Conservation (phyloP, 2,113 vertebrate species). For the Cyrtonyx montezumae region DNA sequence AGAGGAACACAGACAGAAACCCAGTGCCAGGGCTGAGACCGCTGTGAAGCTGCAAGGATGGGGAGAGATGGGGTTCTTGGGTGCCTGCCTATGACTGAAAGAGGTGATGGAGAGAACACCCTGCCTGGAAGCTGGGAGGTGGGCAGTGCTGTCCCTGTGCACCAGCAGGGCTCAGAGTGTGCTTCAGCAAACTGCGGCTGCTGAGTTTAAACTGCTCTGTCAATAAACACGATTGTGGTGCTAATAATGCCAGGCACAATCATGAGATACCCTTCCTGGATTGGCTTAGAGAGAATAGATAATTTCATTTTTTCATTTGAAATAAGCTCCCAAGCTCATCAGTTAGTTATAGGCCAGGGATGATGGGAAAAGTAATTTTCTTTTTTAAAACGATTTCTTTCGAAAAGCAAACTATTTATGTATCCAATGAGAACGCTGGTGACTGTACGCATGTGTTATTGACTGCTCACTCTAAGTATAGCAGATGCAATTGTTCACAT, state of each 20-base stretch:
- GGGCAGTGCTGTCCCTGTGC: not conserved
- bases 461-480: constrained; percentile 72
- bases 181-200: not conserved
- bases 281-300: not conserved
- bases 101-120: accelerated
- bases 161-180: not conserved
- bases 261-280: not conserved
- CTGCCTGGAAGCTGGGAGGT: not conserved
- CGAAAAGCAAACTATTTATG: constrained; percentile 49
- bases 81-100: not conserved
- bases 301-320: constrained; percentile 31
- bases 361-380: constrained; percentile 25
- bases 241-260: not conserved
- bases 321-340: not conserved
- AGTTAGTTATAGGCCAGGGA: not conserved
- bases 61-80: not conserved
- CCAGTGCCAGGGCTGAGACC: not conserved
- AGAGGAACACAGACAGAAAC: not conserved
- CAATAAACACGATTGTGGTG: not conserved
- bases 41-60: not conserved
- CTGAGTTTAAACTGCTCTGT: not conserved
- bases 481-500: constrained; percentile 53
- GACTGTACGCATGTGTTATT: not conserved
- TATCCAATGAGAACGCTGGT: constrained; percentile 1
- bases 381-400: constrained; percentile 34